phyloP scores from a whole-genome alignment of 2,888 invertebrate species.

The Ophioninae sp. region DNA sequence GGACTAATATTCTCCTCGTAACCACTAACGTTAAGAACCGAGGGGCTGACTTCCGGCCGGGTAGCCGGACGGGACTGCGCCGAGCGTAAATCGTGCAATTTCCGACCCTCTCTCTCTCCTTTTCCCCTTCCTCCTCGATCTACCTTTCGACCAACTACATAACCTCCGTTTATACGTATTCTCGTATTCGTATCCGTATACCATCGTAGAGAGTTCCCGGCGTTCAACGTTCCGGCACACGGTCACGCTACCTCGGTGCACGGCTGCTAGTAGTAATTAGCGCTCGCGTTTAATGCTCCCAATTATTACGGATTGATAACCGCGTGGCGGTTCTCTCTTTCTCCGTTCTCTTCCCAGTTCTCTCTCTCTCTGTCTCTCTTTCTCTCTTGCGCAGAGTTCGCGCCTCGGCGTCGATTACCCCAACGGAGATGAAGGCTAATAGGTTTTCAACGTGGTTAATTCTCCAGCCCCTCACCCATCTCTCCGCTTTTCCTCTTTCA shows the following conservation, averaged over 20 bases:
- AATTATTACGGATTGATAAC: conserved; percentile 79
- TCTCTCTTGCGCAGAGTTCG: conserved; percentile 37
- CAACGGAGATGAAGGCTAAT: conserved; percentile 68
- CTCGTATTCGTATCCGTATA: background rate
- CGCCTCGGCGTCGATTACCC: conserved; percentile 65
- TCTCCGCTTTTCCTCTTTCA: background rate
- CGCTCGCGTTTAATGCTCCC: conserved; percentile 75
- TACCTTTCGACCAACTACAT: conserved; percentile 22
- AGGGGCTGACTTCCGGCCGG: conserved; percentile 59
- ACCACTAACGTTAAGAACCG: conserved; percentile 61
- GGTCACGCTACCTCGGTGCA: conserved; percentile 50
- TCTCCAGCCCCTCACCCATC: conserved; percentile 27
- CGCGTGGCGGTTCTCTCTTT: conserved; percentile 64
- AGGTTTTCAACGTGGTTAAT: conserved; percentile 59
- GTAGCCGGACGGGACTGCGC: conserved; percentile 59
- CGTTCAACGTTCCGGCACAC: conserved; percentile 60
- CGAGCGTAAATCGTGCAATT: conserved; percentile 62
- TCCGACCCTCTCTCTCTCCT: conserved; percentile 56
- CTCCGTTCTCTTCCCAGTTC: conserved; percentile 30
- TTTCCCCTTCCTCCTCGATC: conserved; percentile 37
- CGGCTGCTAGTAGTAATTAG: conserved; percentile 72
- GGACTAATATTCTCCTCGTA: conserved; percentile 63
- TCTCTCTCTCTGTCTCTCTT: conserved; percentile 41
- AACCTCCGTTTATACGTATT: conserved; percentile 13
- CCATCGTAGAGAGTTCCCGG: conserved; percentile 43